Evolutionary conservation across 2,888 invertebrate species (phyloP).

Genomic region (Nemotelus nigrinus): DNA sequence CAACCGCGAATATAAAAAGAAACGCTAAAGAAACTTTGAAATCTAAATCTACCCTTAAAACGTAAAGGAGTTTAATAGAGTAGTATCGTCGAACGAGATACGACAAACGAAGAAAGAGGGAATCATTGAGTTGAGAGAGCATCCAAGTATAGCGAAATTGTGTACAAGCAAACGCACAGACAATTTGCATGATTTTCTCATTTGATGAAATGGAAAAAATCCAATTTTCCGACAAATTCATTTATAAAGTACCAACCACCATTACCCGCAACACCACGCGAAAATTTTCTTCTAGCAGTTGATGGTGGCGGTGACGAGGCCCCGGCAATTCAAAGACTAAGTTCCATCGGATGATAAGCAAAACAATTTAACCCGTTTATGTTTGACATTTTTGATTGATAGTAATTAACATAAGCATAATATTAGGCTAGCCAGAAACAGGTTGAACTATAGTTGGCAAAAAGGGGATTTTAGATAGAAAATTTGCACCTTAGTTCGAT

Average conservation of each 20-base stretch:
- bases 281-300: not conserved
- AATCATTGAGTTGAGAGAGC: not conserved
- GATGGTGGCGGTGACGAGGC: not conserved
- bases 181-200: conserved; percentile 48
- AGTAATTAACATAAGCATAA: too few relatives aligned
- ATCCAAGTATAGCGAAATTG: conserved; percentile 20
- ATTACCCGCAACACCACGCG: conserved; percentile 9
- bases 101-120: not conserved
- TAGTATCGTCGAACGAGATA: not conserved
- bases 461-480: too few relatives aligned
- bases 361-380: conserved; percentile 4
- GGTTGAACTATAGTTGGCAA: too few relatives aligned
- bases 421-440: too few relatives aligned
- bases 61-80: conserved; percentile 44
- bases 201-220: conserved; percentile 47
- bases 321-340: not conserved
- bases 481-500: too few relatives aligned
- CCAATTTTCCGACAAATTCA: conserved; percentile 48
- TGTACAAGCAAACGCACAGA: conserved; percentile 35
- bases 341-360: conserved; percentile 2
- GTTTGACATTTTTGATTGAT: not conserved
- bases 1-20: conserved; percentile 20
- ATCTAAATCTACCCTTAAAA: conserved; percentile 28
- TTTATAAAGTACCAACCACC: conserved; percentile 43
- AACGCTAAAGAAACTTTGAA: conserved; percentile 18